These are phyloP conservation scores for Phodopus roborovskii DNA, from an alignment of 2,113 vertebrate species.

Conservation along the genomic window DNA sequence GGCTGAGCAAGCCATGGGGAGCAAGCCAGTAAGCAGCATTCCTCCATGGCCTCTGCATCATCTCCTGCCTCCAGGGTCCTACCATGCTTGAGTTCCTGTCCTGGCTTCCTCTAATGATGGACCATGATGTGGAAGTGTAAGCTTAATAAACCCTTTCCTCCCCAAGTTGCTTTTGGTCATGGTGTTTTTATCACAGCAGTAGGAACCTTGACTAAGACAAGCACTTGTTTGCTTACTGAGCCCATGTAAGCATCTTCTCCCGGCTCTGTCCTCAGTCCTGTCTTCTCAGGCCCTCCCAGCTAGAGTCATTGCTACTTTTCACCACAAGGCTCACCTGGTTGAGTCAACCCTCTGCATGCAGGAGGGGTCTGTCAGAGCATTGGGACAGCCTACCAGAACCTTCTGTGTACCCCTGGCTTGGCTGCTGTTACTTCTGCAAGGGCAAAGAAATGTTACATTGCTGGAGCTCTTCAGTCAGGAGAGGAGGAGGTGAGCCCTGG, in stretches of 20 bases:
- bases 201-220: neutral
- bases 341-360: neutral
- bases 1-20: too few relatives aligned
- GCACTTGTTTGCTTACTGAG: slow-evolving; percentile 1
- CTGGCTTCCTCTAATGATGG: neutral
- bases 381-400: neutral
- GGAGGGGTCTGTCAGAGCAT: neutral
- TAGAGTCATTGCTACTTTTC: neutral
- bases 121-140: neutral
- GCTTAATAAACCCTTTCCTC: neutral
- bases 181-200: neutral
- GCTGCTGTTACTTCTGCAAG: neutral
- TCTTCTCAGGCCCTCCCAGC: neutral
- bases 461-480: neutral
- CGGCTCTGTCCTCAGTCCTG: neutral
- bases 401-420: neutral
- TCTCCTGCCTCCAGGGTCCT: too few relatives aligned
- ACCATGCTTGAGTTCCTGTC: neutral
- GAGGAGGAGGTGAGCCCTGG: neutral
- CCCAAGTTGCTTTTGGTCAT: neutral
- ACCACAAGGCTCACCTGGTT: neutral
- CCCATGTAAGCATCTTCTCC: neutral
- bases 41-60: too few relatives aligned
- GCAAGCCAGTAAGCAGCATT: too few relatives aligned
- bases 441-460: neutral